Percentiles rank a stretch among this genome's conserved stretches.
Conservation (phyloP, 2,888 invertebrate genomes). For the Gymnosoma rotundatum region DNA sequence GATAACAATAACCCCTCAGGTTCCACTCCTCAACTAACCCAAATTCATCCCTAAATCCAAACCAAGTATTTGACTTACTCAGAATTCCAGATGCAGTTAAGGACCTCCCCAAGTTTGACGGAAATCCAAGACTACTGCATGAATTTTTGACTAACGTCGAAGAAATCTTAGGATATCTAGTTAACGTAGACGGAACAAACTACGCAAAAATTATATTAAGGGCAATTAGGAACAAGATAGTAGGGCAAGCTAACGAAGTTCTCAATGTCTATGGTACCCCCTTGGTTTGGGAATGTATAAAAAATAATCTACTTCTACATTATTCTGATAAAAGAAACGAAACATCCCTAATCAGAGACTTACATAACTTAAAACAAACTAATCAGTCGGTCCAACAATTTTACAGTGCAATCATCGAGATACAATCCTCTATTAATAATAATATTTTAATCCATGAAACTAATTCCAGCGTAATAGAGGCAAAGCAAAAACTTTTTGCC, state of each 20-base stretch:
- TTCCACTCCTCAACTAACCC: background rate
- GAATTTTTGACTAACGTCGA: background rate
- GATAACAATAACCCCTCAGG: conserved; percentile 22
- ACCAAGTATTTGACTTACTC: conserved; percentile 39
- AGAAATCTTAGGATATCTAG: background rate
- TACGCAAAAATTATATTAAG: background rate
- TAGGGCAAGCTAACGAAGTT: background rate
- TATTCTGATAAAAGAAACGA: background rate
- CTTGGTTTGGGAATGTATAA: background rate
- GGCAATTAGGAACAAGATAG: background rate
- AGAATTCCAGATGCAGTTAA: conserved; percentile 69
- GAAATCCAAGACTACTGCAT: background rate
- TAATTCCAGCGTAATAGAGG: background rate
- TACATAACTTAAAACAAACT: background rate
- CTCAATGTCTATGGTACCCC: background rate
- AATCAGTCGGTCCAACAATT: background rate
- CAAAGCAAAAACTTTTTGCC: background rate
- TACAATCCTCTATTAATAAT: background rate
- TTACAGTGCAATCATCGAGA: background rate
- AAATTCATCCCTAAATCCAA: background rate
- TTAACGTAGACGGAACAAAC: background rate
- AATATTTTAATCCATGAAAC: conserved; percentile 1
- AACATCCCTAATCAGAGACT: background rate
- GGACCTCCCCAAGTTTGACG: conserved; percentile 49
- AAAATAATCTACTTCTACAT: background rate